These are phyloP conservation scores for Oxytorus armatus DNA, from an alignment of 2,888 invertebrate genomes.

Conservation along the genomic window DNA sequence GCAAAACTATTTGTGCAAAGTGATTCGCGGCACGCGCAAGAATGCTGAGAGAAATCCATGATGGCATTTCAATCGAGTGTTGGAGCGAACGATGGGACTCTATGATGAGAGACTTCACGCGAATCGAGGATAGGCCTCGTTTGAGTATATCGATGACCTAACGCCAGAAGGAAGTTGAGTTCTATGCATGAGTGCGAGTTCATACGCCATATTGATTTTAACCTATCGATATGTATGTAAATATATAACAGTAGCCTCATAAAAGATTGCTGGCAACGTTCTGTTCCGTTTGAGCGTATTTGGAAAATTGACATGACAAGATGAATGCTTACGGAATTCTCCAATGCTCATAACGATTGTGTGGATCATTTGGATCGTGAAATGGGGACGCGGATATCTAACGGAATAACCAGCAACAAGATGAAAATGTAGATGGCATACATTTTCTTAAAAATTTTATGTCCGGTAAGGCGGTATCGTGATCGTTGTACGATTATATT, in stretches of 20 bases:
- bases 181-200: background rate
- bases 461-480: no score
- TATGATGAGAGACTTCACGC: background rate
- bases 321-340: conserved; percentile 6
- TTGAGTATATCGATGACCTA: background rate
- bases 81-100: conserved; percentile 22
- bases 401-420: background rate
- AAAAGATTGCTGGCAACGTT: background rate
- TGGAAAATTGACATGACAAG: background rate
- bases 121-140: conserved; percentile 21
- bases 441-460: no score
- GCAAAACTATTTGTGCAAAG: conserved; percentile 64
- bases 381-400: background rate
- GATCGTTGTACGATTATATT: no score
- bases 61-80: conserved; percentile 68
- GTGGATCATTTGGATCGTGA: background rate
- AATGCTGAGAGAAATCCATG: conserved; percentile 64
- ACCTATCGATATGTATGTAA: background rate
- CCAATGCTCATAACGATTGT: conserved; percentile 12
- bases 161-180: background rate
- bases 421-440: no score
- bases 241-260: background rate
- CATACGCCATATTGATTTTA: background rate
- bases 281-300: conserved; percentile 12
- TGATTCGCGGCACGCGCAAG: conserved; percentile 68